Evolutionary conservation across 2,797 vertebrate species (phyloP), one percentile per base, ranked within the genome.

Genomic region (Silurus lanzhouensis): DNA sequence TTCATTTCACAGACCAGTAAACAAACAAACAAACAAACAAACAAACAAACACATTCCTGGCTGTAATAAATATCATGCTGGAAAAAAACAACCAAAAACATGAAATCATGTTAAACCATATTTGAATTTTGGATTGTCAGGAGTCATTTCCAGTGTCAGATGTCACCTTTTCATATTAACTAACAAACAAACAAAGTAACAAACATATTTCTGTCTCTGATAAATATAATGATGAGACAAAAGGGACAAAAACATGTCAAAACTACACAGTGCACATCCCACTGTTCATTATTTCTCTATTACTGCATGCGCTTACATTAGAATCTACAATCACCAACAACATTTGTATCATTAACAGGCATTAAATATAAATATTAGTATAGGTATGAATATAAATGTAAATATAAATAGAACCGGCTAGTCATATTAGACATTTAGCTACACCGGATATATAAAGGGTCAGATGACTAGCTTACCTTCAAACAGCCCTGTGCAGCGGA

Each of bases 391-490:
- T 10, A 52, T 52, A 52, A 52, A 52, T 52, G 10, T 52, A 52
- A 10, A 52, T 52, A 52, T 55, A 12, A 58, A 20, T 27, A 77
- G 0, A 58, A 58, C 55, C 25, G 55, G 27, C 55, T 38, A 58
- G 55, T 60, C 55, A 77, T 25, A 5, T 38, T 31, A 55, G 22
- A 22, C 68, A 25, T 12, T 31, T 22, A 82, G 20, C 44, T 27
- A 57, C 6, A 66, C 27, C 70, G 70, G 70, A 75, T 12, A 66
- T n/a, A 22, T 58, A 48, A 66, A 72, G 75, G 31, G n/a, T 44
- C 46, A 80, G 12, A 44, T 19, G 31, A 64, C n/a, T 60, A 17
- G 10, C 83, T 78, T 58, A 86, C 81, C 85, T 83, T n/a, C 19
- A 66, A 83, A 64, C 5, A 64, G 20, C 27, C 17, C 22, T 15